These are phyloP conservation scores for Gambusia affinis DNA, from an alignment of 2,113 vertebrate species.

Conservation along the genomic window DNA sequence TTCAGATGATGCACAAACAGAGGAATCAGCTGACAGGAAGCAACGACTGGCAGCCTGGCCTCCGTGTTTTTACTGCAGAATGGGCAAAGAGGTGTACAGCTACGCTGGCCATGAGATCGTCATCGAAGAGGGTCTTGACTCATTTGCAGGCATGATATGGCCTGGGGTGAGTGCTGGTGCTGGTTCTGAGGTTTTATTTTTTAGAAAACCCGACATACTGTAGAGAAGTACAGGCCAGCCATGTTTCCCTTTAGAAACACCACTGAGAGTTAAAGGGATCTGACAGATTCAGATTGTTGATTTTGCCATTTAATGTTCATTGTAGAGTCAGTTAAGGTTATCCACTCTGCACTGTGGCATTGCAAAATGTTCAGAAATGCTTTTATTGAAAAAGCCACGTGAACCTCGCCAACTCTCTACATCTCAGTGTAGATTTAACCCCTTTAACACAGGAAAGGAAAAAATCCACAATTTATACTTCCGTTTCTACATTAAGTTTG, in stretches of 20 bases:
- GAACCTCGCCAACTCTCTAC: no score
- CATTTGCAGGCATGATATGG: conserved; percentile 71
- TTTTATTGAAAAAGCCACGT: background rate
- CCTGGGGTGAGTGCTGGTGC: conserved; percentile 64
- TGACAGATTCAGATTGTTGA: background rate
- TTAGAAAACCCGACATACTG: background rate
- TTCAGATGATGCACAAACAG: conserved; percentile 24
- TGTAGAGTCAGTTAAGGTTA: background rate
- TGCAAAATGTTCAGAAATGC: background rate
- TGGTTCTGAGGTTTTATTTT: background rate
- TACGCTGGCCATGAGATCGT: conserved; percentile 66
- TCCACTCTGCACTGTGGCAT: background rate
- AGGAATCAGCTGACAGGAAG: conserved; percentile 12
- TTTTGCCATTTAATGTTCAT: background rate
- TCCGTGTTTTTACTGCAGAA: conserved; percentile 52
- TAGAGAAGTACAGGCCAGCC: background rate
- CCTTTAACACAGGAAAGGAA: no score
- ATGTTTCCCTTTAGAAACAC: background rate
- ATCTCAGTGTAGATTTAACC: no score
- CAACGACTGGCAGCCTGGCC: conserved; percentile 33
- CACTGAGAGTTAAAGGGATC: background rate
- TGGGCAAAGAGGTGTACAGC: conserved; percentile 56
- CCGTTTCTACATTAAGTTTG: no score
- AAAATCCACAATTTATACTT: background rate
- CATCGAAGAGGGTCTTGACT: conserved; percentile 69